Percentiles rank a stretch among this genome's conserved stretches.
phyloP scores from a whole-genome alignment of 2,888 invertebrate genomes.

The Himalopsyche japonica region DNA sequence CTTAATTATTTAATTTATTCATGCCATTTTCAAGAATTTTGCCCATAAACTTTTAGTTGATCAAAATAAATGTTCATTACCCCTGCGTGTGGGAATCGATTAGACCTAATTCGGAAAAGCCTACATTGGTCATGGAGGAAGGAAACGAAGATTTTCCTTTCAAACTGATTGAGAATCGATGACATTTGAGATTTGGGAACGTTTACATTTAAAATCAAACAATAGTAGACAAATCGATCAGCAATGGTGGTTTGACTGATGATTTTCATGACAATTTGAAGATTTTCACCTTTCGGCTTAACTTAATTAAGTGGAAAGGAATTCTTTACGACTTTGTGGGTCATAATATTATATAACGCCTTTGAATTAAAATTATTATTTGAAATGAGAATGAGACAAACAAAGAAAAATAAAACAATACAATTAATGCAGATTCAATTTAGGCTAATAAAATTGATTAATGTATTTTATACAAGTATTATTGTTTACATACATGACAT shows the following conservation, averaged over 20 bases:
- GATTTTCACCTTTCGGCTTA: not conserved
- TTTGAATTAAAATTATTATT: no score
- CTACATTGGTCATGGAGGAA: constrained; percentile 24
- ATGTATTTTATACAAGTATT: no score
- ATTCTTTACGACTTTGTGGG: not conserved
- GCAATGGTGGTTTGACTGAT: constrained; percentile 2
- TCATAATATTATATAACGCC: not conserved
- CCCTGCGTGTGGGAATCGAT: constrained; percentile 14
- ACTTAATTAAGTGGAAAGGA: not conserved
- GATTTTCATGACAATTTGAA: constrained; percentile 9
- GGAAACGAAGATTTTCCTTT: constrained; percentile 10
- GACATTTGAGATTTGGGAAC: constrained; percentile 19
- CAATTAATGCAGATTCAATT: no score
- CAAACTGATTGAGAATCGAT: constrained; percentile 23
- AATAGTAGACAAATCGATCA: constrained; percentile 10
- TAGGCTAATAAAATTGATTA: no score
- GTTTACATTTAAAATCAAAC: constrained; percentile 19
- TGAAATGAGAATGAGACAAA: no score
- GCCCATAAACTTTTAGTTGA: no score
- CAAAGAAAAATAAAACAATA: no score
- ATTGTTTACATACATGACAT: no score
- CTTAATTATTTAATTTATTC: no score
- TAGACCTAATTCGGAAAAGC: constrained; percentile 7
- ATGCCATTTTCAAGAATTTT: no score
- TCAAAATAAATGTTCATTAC: not conserved